Evolutionary conservation across 2,113 vertebrate genomes (phyloP), one percentile per base, ranked within the genome.

Genomic region (Dipodomys stephensi): DNA sequence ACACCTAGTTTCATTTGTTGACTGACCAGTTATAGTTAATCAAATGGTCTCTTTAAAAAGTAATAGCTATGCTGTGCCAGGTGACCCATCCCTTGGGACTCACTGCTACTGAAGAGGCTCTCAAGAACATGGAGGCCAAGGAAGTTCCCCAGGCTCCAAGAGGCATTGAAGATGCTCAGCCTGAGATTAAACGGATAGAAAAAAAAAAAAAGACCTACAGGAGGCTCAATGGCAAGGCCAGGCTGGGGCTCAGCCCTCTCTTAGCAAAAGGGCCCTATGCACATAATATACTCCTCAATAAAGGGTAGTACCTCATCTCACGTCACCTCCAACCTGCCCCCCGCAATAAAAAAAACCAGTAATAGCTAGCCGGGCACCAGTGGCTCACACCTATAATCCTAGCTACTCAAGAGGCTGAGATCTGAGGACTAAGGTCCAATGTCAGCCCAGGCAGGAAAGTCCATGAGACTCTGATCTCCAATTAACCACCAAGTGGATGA

Each of bases 61-160:
- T 65, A 83, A 80, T 0, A 87, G 68, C 82, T 71, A 91, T 93
- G 95, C 77, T 91, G 96, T 3, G 3, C 73, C 22, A 68, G 92
- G 87, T 96, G 90, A 84, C 87, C 23, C 0, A 1, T 25, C 74
- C 44, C 83, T 6, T 0, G 49, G 71, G 57, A n/a, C 20, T 74
- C 46, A 30, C 2, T 27, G 6, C 57, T 39, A 74, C 22, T 19
- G 60, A 39, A 2, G 0, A 13, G 27, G 72, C 87, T 46, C 44
- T 76, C 25, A 18, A 68, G 72, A 30, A 30, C 18, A 0, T 11
- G 28, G 67, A 18, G 39, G 13, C 22, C 12, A 10, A 1, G 5
- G 27, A 39, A n/a, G n/a, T 10, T 1, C 35, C 53, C 30, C 23
- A 9, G 22, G 2, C 0, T 25, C 65, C 11, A 57, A 19, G 18